These are phyloP conservation scores for Vipera latastei DNA, from an alignment of 2,797 vertebrate species.

Conservation along the genomic window DNA sequence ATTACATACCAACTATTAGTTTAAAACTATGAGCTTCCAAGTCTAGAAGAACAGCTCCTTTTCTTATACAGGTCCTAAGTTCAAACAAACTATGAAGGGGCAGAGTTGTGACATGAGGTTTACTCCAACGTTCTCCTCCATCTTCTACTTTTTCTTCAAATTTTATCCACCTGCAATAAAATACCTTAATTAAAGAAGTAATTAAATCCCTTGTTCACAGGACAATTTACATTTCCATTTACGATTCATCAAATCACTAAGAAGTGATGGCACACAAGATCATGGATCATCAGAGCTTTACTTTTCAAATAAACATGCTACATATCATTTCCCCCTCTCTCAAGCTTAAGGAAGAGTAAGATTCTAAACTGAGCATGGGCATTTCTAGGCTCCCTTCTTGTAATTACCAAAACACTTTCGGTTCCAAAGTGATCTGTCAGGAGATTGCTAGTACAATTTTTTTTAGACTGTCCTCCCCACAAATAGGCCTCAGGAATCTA, in stretches of 20 bases:
- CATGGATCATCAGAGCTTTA: background rate
- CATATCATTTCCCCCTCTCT: background rate
- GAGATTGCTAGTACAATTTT: background rate
- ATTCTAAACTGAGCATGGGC: background rate
- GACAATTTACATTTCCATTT: background rate
- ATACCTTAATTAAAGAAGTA: background rate
- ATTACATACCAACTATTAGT: conserved; percentile 66
- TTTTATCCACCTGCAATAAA: conserved; percentile 70
- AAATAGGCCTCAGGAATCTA: background rate
- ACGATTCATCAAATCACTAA: background rate
- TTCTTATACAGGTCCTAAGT: conserved; percentile 62
- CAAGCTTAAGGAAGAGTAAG: background rate
- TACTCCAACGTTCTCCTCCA: conserved; percentile 71
- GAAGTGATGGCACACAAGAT: background rate
- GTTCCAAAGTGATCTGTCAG: background rate
- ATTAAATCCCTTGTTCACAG: background rate
- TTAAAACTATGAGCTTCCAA: conserved; percentile 59
- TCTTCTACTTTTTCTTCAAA: conserved; percentile 78
- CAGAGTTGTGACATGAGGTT: conserved; percentile 70
- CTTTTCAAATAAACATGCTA: background rate
- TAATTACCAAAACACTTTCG: background rate
- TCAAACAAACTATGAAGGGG: conserved; percentile 71
- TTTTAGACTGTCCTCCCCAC: background rate
- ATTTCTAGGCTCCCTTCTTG: background rate
- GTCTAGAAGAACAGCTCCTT: conserved; percentile 58